A percentile compares a stretch with the other conserved stretches of the same genome.
Conservation (phyloP, 2,888 invertebrate species). For the Hirtodrosophila histrioides region DNA sequence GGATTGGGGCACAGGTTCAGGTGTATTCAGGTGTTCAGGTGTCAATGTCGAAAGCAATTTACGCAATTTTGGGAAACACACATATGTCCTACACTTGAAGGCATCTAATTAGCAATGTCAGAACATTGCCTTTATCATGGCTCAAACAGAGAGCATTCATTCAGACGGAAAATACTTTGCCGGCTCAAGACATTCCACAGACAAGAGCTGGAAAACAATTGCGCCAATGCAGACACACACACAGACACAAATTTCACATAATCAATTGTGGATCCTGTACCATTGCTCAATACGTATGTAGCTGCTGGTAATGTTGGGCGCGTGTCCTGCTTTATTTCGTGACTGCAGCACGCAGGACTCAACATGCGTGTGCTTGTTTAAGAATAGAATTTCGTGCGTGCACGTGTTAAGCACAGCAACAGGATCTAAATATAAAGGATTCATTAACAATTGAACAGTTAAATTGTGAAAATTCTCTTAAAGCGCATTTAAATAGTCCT, state of each 20-base stretch:
- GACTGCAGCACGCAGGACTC: too few species aligned
- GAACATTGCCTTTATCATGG: not conserved
- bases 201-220: constrained; percentile 21
- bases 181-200: not conserved
- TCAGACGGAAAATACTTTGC: constrained; percentile 9
- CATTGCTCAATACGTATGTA: constrained; percentile 16
- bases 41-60: constrained; percentile 4
- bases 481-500: too few species aligned
- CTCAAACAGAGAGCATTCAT: constrained; percentile 2
- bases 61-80: not conserved
- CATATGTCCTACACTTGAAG: constrained; percentile 6
- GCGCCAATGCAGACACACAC: constrained; percentile 9
- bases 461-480: too few species aligned
- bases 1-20: too few species aligned
- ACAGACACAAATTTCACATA: constrained; percentile 48
- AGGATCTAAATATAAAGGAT: too few species aligned
- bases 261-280: constrained; percentile 56
- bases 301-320: not conserved
- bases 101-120: constrained; percentile 2
- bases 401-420: too few species aligned
- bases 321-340: too few species aligned
- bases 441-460: too few species aligned
- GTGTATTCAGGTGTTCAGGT: not conserved
- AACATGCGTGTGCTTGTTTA: too few species aligned
- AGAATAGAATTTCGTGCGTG: too few species aligned